Evolutionary conservation across 2,888 invertebrate species (phyloP), one percentile per base, ranked within the genome.

Genomic region (Drosophila eohydei): DNA sequence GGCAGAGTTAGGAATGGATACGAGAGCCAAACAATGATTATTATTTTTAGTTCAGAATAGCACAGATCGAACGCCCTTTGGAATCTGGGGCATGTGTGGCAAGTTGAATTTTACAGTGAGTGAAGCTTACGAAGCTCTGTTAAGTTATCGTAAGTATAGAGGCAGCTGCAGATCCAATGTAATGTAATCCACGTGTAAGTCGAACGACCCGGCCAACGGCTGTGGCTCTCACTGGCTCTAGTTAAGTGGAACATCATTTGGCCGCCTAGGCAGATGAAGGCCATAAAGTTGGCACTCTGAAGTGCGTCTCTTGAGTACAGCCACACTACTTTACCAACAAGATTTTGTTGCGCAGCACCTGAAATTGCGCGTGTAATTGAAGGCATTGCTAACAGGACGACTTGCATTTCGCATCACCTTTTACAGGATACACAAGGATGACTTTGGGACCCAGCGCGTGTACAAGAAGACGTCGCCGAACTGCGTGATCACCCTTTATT

Each of bases 391-490:
- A 50, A 50, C 21, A 43, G 21, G 1, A 4, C 21, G 16, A 16
- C 4, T 21, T 12, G 0, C 34, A 4, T 21, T 50, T 21, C 16
- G 32, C 32, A 38, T 40, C 30, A 26, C 2, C n/a, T 40, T 40
- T 54, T 67, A 12, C 52, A 90, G 90, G 71, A 62, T 58, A 9
- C 79, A 84, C 48, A 81, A 80, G 65, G 91, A 92, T 38, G 92
- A 92, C 52, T 88, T 91, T 26, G 92, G 92, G 21, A 92, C 92
- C 1, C 92, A 92, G 61, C 90, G 97, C 91, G 97, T 97, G 67
- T 97, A 96, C 94, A 97, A 97, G 92, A 97, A 97, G 92, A 95
- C 96, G 0, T 97, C 97, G 12, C 96, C 96, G 1, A 97, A 97
- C 93, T 96, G 96, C 93, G 96, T 97, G 90, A 93, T 97, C 80